Evolutionary conservation across 1,140 invertebrate species (phyloP), one percentile per base, ranked within the genome.

Genomic region (Drosophila arawakana): DNA sequence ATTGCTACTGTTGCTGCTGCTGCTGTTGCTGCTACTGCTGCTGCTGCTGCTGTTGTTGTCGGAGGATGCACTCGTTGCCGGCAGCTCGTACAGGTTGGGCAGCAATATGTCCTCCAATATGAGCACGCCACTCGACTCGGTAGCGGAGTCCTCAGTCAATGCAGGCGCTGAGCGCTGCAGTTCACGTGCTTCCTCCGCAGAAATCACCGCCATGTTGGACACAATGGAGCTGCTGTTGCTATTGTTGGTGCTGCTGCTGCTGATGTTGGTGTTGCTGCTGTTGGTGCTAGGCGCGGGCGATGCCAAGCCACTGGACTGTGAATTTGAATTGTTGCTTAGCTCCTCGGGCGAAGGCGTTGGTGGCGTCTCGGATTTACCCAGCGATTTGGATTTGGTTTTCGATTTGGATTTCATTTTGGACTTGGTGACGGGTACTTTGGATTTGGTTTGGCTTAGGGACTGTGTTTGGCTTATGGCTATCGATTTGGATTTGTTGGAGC

Each of bases 161-260:
- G 11, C 76, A 0, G 83, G 81, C 7, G 82, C 82, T 0, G 83
- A 73, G 0, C 80, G 67, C 34, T 88, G 84, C 30, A 88, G 44
- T 21, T 88, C 83, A 7, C 73, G 73, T 2, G 84, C 80, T 49
- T 88, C 83, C 55, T 88, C 83, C 0, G 83, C 73, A 2, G 83
- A 88, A 7, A 88, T 88, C 7, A 88, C 83, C 0, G 83, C 83
- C 13, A 88, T 83, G 21, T 86, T 86, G 9, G 85, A 88, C 1
- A 76, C 67, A 11, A 84, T 73, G 15, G 84, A 89, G 41, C 66
- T 66, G 15, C 57, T 50, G 30, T n/a, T 58, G 0, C 25, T 39
- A 10, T 30, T 57, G 10, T 18, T 30, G 8, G 9, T 18, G 35
- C 9, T 63, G 34, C 11, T 49, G 35, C 21, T 81, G 15, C 50